Conservation (phyloP, 2,888 invertebrate species). For the Orthosia incerta region DNA sequence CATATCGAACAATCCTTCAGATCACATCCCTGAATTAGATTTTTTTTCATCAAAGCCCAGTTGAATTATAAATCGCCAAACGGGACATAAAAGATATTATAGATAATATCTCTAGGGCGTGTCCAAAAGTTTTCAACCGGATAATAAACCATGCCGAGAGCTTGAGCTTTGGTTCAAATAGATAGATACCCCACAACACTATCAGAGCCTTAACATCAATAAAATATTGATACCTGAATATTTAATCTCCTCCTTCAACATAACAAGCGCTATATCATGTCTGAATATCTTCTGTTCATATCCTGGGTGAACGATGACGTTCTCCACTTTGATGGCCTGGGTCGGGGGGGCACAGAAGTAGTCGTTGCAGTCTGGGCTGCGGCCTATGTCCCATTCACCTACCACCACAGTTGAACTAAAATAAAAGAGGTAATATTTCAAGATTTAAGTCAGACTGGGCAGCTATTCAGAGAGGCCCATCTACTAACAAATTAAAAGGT, state of each 20-base stretch:
- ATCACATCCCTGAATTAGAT: too few species aligned
- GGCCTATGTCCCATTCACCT: slow-evolving; percentile 94
- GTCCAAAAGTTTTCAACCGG: too few species aligned
- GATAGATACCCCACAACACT: too few species aligned
- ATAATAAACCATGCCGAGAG: too few species aligned
- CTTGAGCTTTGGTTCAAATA: too few species aligned
- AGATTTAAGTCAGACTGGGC: too few species aligned
- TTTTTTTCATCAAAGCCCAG: too few species aligned
- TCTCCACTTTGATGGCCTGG: slow-evolving; percentile 93
- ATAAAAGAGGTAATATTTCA: neutral
- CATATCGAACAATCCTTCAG: too few species aligned
- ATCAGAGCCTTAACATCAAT: too few species aligned
- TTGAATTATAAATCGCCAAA: too few species aligned
- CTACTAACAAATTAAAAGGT: neutral
- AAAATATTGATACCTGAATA: slow-evolving; percentile 77
- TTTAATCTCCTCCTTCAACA: slow-evolving; percentile 92
- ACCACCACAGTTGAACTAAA: slow-evolving; percentile 93
- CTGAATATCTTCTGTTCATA: slow-evolving; percentile 93
- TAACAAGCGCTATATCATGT: slow-evolving; percentile 94
- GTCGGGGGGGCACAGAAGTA: slow-evolving; percentile 94
- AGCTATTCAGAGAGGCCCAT: neutral
- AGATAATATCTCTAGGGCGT: too few species aligned
- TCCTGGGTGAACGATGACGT: slow-evolving; percentile 94
- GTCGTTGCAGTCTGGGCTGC: slow-evolving; percentile 94
- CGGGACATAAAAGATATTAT: too few species aligned